Evolutionary conservation across 2,797 vertebrate species (phyloP).

Genomic region (Poeciliopsis infans): DNA sequence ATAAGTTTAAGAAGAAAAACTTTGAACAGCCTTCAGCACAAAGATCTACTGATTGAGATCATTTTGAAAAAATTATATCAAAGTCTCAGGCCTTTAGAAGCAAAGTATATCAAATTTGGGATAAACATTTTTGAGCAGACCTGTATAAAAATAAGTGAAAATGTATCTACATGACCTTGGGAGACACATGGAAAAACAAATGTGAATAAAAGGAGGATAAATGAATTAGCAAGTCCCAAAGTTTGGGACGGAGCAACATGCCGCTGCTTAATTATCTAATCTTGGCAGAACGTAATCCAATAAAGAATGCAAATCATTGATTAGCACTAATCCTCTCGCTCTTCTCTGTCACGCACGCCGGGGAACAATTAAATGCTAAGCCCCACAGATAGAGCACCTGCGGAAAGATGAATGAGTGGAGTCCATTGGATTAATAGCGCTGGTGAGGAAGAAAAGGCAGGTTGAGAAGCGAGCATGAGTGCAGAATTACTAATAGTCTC

Average conservation of each 20-base stretch:
- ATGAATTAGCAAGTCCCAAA: slow-evolving; percentile 4
- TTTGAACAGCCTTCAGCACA: neutral
- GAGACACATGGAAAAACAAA: slow-evolving; percentile 2
- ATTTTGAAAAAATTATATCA: neutral
- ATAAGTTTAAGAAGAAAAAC: neutral
- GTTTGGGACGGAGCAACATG: slow-evolving; percentile 14
- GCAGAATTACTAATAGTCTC: slow-evolving; percentile 46
- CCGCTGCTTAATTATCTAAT: slow-evolving; percentile 21
- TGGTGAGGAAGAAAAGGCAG: slow-evolving; percentile 23
- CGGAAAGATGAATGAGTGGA: slow-evolving; percentile 35
- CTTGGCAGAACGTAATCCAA: slow-evolving; percentile 26
- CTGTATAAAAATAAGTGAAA: neutral
- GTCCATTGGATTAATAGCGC: slow-evolving; percentile 41
- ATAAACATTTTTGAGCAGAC: neutral
- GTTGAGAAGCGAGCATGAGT: slow-evolving; percentile 13
- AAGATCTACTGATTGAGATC: neutral
- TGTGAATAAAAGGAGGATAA: slow-evolving; percentile 3
- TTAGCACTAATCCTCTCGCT: slow-evolving; percentile 33
- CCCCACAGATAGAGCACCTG: slow-evolving; percentile 17
- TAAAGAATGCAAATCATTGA: slow-evolving; percentile 38
- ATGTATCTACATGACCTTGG: neutral
- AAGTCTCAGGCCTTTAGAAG: neutral
- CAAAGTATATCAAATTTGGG: neutral
- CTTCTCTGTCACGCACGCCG: slow-evolving; percentile 20
- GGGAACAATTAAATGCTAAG: slow-evolving; percentile 45